Percentiles rank a stretch among this genome's conserved stretches.
Evolutionary conservation across 2,888 invertebrate species (phyloP).

Genomic region (Nomada fucata): DNA sequence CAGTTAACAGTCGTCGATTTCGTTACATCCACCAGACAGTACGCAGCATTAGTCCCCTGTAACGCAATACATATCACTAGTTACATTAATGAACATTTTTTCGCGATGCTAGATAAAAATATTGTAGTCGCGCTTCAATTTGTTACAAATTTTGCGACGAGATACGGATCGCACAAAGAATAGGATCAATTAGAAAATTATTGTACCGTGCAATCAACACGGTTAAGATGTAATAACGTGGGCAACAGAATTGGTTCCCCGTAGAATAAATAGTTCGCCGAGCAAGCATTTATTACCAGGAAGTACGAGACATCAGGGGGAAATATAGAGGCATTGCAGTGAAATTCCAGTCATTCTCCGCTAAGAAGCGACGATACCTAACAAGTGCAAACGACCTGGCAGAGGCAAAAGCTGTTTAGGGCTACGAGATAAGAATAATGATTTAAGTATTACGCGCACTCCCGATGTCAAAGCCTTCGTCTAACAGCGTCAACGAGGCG

Average conservation of each 20-base stretch:
- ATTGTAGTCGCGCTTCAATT: background rate
- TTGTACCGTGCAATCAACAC: background rate
- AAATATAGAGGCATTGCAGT: slow-evolving; percentile 18
- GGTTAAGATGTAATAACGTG: background rate
- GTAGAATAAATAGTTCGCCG: background rate
- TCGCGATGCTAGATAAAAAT: background rate
- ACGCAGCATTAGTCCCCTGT: background rate
- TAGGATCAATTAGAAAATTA: background rate
- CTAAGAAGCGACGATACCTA: slow-evolving; percentile 17
- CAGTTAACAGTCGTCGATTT: slow-evolving; percentile 23
- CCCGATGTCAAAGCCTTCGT: background rate
- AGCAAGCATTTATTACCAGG: background rate
- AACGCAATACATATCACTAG: slow-evolving; percentile 24
- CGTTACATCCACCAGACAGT: background rate
- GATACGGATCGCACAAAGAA: background rate
- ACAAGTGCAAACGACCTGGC: slow-evolving; percentile 9
- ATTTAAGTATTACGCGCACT: slow-evolving; percentile 35
- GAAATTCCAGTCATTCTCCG: slow-evolving; percentile 32
- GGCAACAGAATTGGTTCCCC: background rate
- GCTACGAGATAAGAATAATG: slow-evolving; percentile 16
- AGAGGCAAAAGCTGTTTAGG: background rate
- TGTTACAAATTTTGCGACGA: no score
- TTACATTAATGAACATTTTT: slow-evolving; percentile 9
- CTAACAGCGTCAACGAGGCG: background rate
- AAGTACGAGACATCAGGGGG: background rate